Evolutionary conservation across 2,797 vertebrate species (phyloP).

Genomic region (Cottoperca gobio): DNA sequence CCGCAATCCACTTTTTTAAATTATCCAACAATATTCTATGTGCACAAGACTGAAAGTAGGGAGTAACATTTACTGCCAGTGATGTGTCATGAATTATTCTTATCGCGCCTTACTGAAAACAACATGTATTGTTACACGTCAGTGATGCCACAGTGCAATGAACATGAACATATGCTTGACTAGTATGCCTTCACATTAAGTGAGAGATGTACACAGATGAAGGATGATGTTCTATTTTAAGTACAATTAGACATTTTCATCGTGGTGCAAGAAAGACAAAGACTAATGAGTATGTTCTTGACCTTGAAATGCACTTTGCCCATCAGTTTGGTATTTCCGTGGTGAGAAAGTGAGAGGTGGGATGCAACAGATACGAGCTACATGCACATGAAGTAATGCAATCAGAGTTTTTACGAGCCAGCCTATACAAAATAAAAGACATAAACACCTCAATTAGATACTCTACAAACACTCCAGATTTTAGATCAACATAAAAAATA

Average conservation of each 20-base stretch:
- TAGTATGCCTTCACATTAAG: background rate
- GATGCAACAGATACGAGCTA: background rate
- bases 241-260: background rate
- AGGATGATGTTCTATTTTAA: background rate
- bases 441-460: background rate
- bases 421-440: background rate
- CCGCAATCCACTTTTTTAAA: conserved; percentile 1
- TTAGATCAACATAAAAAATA: conserved; percentile 5
- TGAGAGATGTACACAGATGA: background rate
- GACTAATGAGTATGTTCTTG: background rate
- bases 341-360: background rate
- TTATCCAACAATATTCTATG: conserved; percentile 23
- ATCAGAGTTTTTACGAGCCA: background rate
- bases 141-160: background rate
- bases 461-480: background rate
- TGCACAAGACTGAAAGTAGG: background rate
- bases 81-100: conserved; percentile 44
- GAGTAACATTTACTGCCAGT: background rate
- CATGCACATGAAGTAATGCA: background rate
- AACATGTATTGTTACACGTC: conserved; percentile 12
- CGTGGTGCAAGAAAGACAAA: background rate
- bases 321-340: background rate
- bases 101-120: conserved; percentile 7
- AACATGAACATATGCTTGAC: background rate
- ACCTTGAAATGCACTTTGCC: conserved; percentile 9